phyloP scores from a whole-genome alignment of 2,113 vertebrate species.

The Nothocercus nigrocapillus region DNA sequence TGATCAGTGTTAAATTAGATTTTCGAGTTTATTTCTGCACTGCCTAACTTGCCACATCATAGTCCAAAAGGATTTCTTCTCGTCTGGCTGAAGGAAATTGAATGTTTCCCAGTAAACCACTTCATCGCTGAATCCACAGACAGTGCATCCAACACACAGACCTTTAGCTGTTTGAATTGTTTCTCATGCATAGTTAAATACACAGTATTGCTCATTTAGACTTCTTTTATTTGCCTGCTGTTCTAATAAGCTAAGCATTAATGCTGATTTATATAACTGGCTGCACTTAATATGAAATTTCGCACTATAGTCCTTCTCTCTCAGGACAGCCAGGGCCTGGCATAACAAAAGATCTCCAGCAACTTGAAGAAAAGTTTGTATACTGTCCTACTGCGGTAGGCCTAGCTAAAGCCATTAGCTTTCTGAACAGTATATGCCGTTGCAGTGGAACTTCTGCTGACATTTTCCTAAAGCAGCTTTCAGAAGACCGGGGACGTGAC shows the following conservation, averaged over 20 bases:
- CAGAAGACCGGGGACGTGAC: background rate
- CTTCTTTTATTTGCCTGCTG: background rate
- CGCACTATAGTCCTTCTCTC: background rate
- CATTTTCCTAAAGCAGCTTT: slow-evolving; percentile 1
- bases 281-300: background rate
- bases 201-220: slow-evolving; percentile 28
- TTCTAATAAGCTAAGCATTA: slow-evolving; percentile 35
- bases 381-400: background rate
- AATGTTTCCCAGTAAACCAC: background rate
- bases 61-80: slow-evolving; percentile 27
- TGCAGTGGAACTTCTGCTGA: background rate
- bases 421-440: background rate
- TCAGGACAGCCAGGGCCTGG: slow-evolving; percentile 2
- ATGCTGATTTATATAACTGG: background rate
- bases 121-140: background rate
- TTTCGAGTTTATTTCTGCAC: slow-evolving; percentile 9
- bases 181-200: slow-evolving; percentile 53
- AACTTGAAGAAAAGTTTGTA: background rate
- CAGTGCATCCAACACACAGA: background rate
- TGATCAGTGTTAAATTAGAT: slow-evolving; percentile 27
- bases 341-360: slow-evolving; percentile 13
- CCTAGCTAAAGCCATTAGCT: background rate
- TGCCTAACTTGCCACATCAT: slow-evolving; percentile 7
- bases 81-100: background rate
- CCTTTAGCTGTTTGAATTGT: background rate